phyloP scores from a whole-genome alignment of 2,888 invertebrate species.

The Volucella zonaria region DNA sequence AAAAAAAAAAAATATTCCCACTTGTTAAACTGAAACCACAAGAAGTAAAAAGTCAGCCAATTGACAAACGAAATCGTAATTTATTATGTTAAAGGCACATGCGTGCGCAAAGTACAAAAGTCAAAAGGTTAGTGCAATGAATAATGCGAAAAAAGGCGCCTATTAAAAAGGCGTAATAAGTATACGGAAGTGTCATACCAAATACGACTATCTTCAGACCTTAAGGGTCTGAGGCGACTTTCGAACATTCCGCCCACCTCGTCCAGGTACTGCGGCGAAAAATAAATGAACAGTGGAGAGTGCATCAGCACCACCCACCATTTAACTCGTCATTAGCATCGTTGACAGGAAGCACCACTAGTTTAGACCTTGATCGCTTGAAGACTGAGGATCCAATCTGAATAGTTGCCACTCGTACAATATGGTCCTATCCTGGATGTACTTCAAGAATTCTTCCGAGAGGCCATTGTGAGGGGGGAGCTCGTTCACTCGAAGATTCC shows the following conservation, averaged over 20 bases:
- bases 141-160: too few species aligned
- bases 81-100: too few species aligned
- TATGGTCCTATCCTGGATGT: slow-evolving; percentile 24
- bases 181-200: too few species aligned
- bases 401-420: slow-evolving; percentile 28
- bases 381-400: slow-evolving; percentile 23
- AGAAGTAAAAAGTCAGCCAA: too few species aligned
- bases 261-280: slow-evolving; percentile 35
- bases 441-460: slow-evolving; percentile 35
- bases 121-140: too few species aligned
- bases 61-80: too few species aligned
- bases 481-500: slow-evolving; percentile 27
- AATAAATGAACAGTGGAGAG: not conserved
- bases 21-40: too few species aligned
- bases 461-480: slow-evolving; percentile 38
- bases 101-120: too few species aligned
- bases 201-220: not conserved
- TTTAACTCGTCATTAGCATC: slow-evolving; percentile 18
- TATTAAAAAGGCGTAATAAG: too few species aligned
- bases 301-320: slow-evolving; percentile 24
- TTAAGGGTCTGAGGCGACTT: slow-evolving; percentile 4
- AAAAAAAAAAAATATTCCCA: too few species aligned
- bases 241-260: slow-evolving; percentile 50
- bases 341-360: slow-evolving; percentile 45
- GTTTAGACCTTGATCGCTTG: slow-evolving; percentile 38